Evolutionary conservation across 2,888 invertebrate species (phyloP).

Genomic region (Napeogenes inachia): DNA sequence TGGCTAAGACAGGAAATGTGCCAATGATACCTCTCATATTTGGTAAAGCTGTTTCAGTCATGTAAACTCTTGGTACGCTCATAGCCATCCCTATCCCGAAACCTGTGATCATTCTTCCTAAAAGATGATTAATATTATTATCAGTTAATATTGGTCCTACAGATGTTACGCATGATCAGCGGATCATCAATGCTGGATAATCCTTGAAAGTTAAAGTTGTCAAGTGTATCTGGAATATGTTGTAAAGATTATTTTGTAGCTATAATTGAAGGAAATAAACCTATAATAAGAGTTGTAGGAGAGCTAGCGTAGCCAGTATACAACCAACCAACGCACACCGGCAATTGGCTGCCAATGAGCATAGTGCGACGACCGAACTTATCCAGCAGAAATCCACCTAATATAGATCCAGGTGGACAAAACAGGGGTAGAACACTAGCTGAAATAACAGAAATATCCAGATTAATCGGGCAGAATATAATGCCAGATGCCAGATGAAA

Average conservation of each 20-base stretch:
- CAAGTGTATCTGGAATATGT: no score
- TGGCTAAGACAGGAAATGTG: slow-evolving; percentile 79
- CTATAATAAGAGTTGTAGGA: slow-evolving; percentile 74
- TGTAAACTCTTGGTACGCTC: slow-evolving; percentile 78
- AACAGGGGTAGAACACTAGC: slow-evolving; percentile 78
- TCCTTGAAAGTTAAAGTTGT: no score
- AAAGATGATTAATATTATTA: slow-evolving; percentile 9
- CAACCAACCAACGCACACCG: slow-evolving; percentile 80
- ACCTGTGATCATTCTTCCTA: slow-evolving; percentile 78
- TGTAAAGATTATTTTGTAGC: no score
- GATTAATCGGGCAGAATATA: no score
- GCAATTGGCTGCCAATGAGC: slow-evolving; percentile 76
- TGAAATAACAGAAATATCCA: slow-evolving; percentile 41
- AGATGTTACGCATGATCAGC: no score
- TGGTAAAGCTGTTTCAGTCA: slow-evolving; percentile 81
- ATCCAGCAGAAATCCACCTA: slow-evolving; percentile 81
- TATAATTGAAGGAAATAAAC: slow-evolving; percentile 34
- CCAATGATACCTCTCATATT: slow-evolving; percentile 82
- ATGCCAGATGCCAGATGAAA: no score
- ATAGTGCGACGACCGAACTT: slow-evolving; percentile 76
- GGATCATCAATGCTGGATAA: no score
- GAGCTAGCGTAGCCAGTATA: slow-evolving; percentile 70
- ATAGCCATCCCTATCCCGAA: slow-evolving; percentile 81
- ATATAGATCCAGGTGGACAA: slow-evolving; percentile 79
- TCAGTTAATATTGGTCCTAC: no score